Evolutionary conservation across 2,797 vertebrate genomes (phyloP), one percentile per base, ranked within the genome.

Genomic region (Cossypha dichroa): DNA sequence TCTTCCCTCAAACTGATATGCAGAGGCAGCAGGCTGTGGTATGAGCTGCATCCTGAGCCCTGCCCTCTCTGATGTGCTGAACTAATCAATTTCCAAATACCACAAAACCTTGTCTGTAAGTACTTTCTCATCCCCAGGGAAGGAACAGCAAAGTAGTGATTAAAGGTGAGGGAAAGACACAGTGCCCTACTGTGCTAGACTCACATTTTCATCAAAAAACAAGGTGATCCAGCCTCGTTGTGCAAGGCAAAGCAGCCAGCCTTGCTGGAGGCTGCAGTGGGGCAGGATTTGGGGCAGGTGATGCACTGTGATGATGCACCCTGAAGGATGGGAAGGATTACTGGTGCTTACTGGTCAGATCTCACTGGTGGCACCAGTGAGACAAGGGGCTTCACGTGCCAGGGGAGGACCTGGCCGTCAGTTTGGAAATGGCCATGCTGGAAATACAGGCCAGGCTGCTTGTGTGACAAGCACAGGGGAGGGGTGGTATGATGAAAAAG

Each of bases 361-460:
- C n/a, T 55, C 3, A 2, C 25, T 2, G 2, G 52, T 86, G 63
- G 19, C 67, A 73, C 68, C 12, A 6, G 73, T 60, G 77, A 72
- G 60, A 77, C 49, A 21, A 0, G 0, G 23, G 36, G 21, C 29
- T 33, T 73, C 3, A 0, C 6, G 0, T 75, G 69, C 59, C 19
- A 21, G 33, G 87, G 21, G 70, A 82, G 66, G 62, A 75, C 74
- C 22, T 72, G 62, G 41, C 77, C 5, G 5, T 62, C 7, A 1
- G 13, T 46, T 76, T 66, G 74, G 85, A 94, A 82, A 90, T 54
- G 43, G 51, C 55, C 2, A 0, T 55, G 76, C 83, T 86, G 60
- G 88, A 92, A 92, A 70, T 80, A 83, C 86, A 63, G 80, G 95
- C 79, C 56, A 16, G 40, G 80, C 1, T 2, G 25, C 91, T 38